A percentile compares a stretch with the other conserved stretches of the same genome.
These are phyloP conservation scores for Nemurella pictetii DNA, from an alignment of 2,888 invertebrate species.

Conservation along the genomic window DNA sequence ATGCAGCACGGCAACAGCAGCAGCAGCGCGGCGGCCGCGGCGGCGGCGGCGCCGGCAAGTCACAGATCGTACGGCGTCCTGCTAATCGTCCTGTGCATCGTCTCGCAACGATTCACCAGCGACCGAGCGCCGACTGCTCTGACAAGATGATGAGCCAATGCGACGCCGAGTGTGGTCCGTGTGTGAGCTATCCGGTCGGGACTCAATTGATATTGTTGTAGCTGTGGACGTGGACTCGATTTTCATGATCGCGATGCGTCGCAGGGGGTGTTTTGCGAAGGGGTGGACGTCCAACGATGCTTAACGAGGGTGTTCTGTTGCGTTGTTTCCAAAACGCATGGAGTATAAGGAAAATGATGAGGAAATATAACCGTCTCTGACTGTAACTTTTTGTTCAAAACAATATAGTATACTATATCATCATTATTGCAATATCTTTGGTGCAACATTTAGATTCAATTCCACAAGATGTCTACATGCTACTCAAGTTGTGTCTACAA, in stretches of 20 bases:
- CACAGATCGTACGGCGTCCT: constrained; percentile 26
- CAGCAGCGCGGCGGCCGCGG: constrained; percentile 45
- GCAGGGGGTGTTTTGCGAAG: no score
- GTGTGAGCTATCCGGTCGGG: neutral
- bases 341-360: no score
- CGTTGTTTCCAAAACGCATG: no score
- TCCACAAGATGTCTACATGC: neutral
- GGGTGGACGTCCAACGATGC: no score
- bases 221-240: neutral
- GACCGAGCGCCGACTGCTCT: neutral
- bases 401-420: neutral
- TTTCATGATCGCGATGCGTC: neutral
- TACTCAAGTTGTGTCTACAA: no score
- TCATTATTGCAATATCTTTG: neutral
- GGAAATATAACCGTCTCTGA: neutral
- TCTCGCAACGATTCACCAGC: constrained; percentile 4
- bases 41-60: constrained; percentile 32
- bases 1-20: constrained; percentile 54
- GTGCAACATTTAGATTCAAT: neutral
- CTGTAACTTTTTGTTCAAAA: neutral
- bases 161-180: neutral
- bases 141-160: constrained; percentile 25
- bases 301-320: no score
- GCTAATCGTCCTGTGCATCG: constrained; percentile 8
- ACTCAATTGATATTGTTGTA: neutral